Evolutionary conservation across 2,113 vertebrate genomes (phyloP).

Genomic region (Notarius lentiginosus): DNA sequence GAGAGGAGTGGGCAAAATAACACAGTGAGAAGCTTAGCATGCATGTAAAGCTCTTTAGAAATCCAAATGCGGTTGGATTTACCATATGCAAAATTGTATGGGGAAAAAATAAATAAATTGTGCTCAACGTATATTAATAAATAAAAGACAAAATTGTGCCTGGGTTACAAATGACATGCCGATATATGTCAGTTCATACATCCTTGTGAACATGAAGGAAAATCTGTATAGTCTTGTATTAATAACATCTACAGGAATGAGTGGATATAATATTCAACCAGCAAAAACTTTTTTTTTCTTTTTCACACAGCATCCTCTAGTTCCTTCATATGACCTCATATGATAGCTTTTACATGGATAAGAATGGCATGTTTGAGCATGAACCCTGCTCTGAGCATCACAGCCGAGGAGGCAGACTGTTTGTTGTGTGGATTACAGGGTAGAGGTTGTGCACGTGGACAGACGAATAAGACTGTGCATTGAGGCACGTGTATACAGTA

Average conservation of each 20-base stretch:
- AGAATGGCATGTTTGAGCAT: slow-evolving; percentile 10
- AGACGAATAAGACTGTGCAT: not conserved
- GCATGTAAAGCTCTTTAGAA: slow-evolving; percentile 18
- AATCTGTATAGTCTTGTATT: not conserved
- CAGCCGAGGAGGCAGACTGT: slow-evolving; percentile 2
- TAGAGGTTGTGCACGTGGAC: not conserved
- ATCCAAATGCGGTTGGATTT: slow-evolving; percentile 4
- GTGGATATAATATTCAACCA: slow-evolving; percentile 21
- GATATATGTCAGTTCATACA: not conserved
- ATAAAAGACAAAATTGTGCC: not conserved
- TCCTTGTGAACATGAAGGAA: not conserved
- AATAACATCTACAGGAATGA: not conserved
- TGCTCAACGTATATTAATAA: too few relatives aligned
- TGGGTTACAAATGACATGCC: not conserved
- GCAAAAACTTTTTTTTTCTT: slow-evolving; percentile 25
- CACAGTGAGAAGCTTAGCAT: slow-evolving; percentile 46
- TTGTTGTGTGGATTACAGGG: not conserved
- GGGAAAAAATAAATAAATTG: too few relatives aligned
- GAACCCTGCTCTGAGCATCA: slow-evolving; percentile 22
- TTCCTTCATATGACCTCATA: slow-evolving; percentile 34
- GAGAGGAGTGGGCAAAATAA: slow-evolving; percentile 40
- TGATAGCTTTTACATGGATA: slow-evolving; percentile 28
- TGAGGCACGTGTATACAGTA: not conserved
- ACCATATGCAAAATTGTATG: not conserved
- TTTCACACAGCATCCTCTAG: not conserved